These are phyloP conservation scores for Galagoides demidoff DNA, from an alignment of 2,797 vertebrate species.

Conservation along the genomic window DNA sequence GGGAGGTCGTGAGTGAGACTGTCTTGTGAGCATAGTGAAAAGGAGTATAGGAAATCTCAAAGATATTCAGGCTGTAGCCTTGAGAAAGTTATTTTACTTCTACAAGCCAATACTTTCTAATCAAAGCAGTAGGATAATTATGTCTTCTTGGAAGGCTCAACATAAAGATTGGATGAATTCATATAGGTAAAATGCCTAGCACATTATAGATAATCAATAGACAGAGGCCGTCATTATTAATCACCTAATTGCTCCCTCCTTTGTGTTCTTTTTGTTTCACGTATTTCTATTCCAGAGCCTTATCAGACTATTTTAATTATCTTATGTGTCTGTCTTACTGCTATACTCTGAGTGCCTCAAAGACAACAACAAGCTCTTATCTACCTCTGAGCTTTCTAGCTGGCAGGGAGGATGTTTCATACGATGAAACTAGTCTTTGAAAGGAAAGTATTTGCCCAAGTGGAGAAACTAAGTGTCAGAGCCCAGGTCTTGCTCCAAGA, in stretches of 20 bases:
- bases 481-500: neutral
- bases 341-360: neutral
- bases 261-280: neutral
- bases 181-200: neutral
- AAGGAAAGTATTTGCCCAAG: neutral
- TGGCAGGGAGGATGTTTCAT: neutral
- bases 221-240: conserved; percentile 44
- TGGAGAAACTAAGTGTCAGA: neutral
- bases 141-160: neutral
- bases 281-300: conserved; percentile 2
- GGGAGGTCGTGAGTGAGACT: neutral
- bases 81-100: conserved; percentile 30
- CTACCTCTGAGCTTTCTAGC: neutral
- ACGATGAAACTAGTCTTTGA: neutral
- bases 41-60: neutral
- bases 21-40: neutral
- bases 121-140: neutral
- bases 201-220: conserved; percentile 41
- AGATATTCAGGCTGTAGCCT: neutral
- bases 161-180: neutral
- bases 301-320: conserved; percentile 25
- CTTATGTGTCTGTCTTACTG: neutral
- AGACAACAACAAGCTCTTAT: neutral
- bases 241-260: conserved; percentile 50
- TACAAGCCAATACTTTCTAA: conserved; percentile 8